Evolutionary conservation across 2,113 vertebrate species (phyloP).

Genomic region (Trichechus manatus): DNA sequence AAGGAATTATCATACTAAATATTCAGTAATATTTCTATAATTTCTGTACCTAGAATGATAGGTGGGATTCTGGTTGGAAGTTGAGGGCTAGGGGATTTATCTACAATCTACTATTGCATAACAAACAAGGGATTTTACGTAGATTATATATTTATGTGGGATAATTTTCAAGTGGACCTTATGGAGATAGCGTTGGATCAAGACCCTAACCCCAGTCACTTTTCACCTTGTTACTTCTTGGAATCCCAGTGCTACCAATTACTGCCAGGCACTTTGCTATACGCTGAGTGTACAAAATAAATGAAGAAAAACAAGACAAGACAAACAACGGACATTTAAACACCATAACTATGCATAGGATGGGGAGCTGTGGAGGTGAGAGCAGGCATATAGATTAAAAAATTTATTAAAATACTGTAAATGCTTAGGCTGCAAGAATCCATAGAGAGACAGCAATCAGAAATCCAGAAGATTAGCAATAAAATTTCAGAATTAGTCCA

Average conservation of each 20-base stretch:
- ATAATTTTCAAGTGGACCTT: constrained; percentile 1
- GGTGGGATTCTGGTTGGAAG: neutral
- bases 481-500: too few relatives aligned
- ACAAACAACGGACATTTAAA: neutral
- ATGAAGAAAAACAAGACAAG: neutral
- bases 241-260: neutral
- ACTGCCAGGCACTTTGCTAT: neutral
- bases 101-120: neutral
- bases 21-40: neutral
- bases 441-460: too few relatives aligned
- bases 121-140: neutral
- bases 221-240: neutral
- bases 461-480: too few relatives aligned
- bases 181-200: neutral
- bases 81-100: neutral
- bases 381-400: neutral
- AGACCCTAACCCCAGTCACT: neutral
- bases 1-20: neutral
- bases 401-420: neutral
- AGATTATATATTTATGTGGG: neutral
- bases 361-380: neutral
- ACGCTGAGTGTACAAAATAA: neutral
- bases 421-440: too few relatives aligned
- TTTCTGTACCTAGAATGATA: neutral
- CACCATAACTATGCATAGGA: neutral